These are phyloP conservation scores for Gasterosteus nipponicus DNA, from an alignment of 2,113 vertebrate genomes.

Conservation along the genomic window DNA sequence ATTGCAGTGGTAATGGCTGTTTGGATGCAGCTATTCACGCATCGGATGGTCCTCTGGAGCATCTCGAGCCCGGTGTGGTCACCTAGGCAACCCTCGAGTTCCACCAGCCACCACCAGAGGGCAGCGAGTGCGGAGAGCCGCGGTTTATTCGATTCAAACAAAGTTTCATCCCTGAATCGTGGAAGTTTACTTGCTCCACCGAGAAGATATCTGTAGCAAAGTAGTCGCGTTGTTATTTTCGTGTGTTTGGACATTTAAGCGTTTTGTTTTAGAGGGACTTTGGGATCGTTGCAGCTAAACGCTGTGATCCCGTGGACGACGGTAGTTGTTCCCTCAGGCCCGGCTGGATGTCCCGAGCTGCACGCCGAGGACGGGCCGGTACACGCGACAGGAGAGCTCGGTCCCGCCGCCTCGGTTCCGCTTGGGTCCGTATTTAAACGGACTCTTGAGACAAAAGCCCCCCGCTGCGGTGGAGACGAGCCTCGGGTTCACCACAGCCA, in stretches of 20 bases:
- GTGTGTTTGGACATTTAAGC: not conserved
- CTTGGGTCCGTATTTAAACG: conserved; percentile 37
- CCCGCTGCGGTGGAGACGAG: conserved; percentile 18
- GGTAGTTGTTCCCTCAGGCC: too few species aligned
- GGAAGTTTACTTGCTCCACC: not conserved
- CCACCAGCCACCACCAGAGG: conserved; percentile 42
- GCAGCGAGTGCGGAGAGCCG: conserved; percentile 19
- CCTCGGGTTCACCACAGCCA: conserved; percentile 50
- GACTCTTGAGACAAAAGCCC: conserved; percentile 30
- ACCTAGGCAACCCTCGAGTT: conserved; percentile 21
- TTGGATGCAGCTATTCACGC: not conserved
- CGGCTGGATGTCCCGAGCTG: too few species aligned
- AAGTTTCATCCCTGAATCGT: not conserved
- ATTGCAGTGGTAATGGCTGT: not conserved
- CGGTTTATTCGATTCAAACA: not conserved
- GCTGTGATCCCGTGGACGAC: not conserved
- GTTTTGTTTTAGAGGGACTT: not conserved
- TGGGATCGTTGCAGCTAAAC: not conserved
- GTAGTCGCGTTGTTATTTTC: not conserved
- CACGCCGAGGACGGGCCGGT: too few species aligned
- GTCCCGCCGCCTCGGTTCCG: conserved; percentile 29
- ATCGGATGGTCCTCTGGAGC: not conserved
- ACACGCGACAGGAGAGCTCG: not conserved
- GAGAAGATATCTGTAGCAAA: not conserved
- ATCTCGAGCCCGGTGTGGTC: not conserved